phyloP scores from a whole-genome alignment of 2,113 vertebrate genomes.

The Sebastes fasciatus region DNA sequence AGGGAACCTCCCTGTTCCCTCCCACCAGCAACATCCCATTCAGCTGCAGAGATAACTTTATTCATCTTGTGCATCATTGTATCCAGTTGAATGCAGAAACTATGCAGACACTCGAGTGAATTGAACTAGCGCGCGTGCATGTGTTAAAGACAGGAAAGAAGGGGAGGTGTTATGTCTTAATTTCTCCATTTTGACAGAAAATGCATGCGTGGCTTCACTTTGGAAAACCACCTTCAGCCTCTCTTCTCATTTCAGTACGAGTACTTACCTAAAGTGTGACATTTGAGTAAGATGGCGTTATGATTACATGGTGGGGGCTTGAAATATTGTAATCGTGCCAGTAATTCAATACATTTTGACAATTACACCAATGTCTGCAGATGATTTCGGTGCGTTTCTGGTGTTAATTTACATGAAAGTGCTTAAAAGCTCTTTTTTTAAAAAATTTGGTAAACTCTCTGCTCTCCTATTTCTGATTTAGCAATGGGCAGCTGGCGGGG shows the following conservation, averaged over 20 bases:
- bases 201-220: slow-evolving; percentile 43
- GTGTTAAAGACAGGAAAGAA: slow-evolving; percentile 72
- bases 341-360: slow-evolving; percentile 46
- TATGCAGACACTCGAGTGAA: slow-evolving; percentile 89
- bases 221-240: slow-evolving; percentile 27
- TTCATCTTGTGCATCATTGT: slow-evolving; percentile 99
- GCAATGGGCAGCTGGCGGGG: slow-evolving; percentile 79
- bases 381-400: slow-evolving; percentile 25
- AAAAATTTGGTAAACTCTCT: slow-evolving; percentile 57
- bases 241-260: slow-evolving; percentile 25
- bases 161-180: slow-evolving; percentile 90
- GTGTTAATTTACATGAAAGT: slow-evolving; percentile 64
- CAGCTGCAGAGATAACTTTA: slow-evolving; percentile 98
- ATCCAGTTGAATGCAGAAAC: slow-evolving; percentile 97
- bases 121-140: slow-evolving; percentile 85
- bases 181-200: slow-evolving; percentile 84
- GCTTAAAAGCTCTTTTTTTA: slow-evolving; percentile 34
- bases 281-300: slow-evolving; percentile 34
- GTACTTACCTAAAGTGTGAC: slow-evolving; percentile 38
- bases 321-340: slow-evolving; percentile 41
- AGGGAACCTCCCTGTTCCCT: slow-evolving; percentile 92
- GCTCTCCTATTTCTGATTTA: slow-evolving; percentile 70
- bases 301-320: slow-evolving; percentile 47
- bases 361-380: slow-evolving; percentile 40
- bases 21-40: slow-evolving; percentile 97